Conservation (phyloP, 2,888 invertebrate genomes). For the Azorinus chamasolen region DNA sequence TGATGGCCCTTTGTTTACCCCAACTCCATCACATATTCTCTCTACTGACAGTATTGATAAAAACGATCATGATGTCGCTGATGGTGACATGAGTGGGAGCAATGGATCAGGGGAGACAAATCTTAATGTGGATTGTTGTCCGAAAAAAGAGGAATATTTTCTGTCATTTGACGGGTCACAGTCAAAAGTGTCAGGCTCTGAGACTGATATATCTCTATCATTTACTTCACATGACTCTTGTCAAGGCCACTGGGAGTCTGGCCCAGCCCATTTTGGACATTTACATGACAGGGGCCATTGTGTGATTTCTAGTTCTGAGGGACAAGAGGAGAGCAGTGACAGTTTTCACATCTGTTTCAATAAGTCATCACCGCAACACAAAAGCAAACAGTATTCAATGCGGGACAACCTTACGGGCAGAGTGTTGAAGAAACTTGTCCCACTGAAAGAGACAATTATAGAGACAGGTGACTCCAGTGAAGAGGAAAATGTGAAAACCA, state of each 20-base stretch:
- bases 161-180: constrained; percentile 80
- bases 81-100: constrained; percentile 58
- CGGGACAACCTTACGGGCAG: constrained; percentile 51
- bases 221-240: constrained; percentile 70
- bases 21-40: constrained; percentile 72
- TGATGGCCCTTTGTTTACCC: constrained; percentile 82
- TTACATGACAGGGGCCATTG: constrained; percentile 58
- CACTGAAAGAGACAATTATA: constrained; percentile 48
- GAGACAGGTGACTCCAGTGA: constrained; percentile 49
- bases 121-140: constrained; percentile 76
- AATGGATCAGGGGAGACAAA: constrained; percentile 73
- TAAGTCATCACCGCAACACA: constrained; percentile 54
- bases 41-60: constrained; percentile 74
- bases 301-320: constrained; percentile 73
- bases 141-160: constrained; percentile 80
- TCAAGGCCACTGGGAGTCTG: constrained; percentile 64
- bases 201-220: constrained; percentile 76
- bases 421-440: constrained; percentile 50
- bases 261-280: constrained; percentile 30
- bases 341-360: constrained; percentile 80
- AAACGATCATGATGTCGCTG: constrained; percentile 50
- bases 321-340: constrained; percentile 79
- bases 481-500: constrained; percentile 55
- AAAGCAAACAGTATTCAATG: constrained; percentile 42
- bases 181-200: constrained; percentile 71